Base-by-base conservation (phyloP, 2,113 vertebrate genomes). In the Podiceps cristatus region DNA sequence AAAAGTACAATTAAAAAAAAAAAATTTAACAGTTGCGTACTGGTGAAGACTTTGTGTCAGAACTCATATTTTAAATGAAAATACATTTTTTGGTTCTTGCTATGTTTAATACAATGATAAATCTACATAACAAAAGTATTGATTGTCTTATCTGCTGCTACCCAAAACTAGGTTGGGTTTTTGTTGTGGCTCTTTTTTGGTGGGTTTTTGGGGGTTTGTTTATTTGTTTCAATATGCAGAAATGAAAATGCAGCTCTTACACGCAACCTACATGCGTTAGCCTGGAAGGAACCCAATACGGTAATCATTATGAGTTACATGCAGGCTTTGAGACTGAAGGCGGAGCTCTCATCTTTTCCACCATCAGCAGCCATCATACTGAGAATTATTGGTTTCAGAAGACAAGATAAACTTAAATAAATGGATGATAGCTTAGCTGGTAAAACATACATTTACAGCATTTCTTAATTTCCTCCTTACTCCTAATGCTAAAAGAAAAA, bases 271-370 rank as follows among this genome's bases (percentile, higher is more conserved):
- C 0, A 0, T 1, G 1, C 1, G 12, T 9, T 50, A 42, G 31
- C 75, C 53, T 18, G 16, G 86, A 94, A 64, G 81, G 83, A 76
- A 71, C 94, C 91, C 90, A 83, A 92, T 92, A 95, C 45, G 88
- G 96, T 24, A 58, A 92, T 72, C 1, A 0, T 13, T 64, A 24
- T 3, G 72, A 95, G 44, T 18, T 87, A 56, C 9, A 6, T 5
- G 42, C 77, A 77, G 71, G 55, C 86, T 88, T 71, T 73, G 56
- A 73, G 25, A 77, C 71, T 31, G 55, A 84, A 94, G 86, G 72
- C 11, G 24, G 76, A 94, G 88, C 68, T 94, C 49, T 67, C 24
- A 82, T 59, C 76, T 64, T 25, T 79, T 75, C 53, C 68, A 72
- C 37, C 37, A 37, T 47, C 62, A 77, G 67, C 47, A 86, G n/a